These are phyloP conservation scores for Mesocricetus auratus DNA, from an alignment of 2,113 vertebrate species.

Conservation along the genomic window DNA sequence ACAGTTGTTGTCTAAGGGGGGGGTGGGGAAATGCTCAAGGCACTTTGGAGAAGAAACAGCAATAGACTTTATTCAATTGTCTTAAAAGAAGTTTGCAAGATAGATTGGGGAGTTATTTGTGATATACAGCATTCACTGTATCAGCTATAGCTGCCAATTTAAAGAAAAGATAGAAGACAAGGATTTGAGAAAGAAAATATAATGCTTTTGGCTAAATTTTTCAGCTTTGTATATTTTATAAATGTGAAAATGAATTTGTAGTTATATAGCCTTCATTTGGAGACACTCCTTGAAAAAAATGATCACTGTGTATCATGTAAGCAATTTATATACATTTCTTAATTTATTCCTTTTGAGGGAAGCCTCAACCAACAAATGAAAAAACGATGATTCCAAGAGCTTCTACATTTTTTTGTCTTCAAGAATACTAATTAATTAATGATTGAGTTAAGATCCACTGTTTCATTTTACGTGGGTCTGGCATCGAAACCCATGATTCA, in stretches of 20 bases:
- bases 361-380: neutral
- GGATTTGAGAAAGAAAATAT: conserved; percentile 19
- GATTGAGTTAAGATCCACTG: neutral
- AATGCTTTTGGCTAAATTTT: neutral
- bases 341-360: neutral
- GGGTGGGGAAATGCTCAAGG: neutral
- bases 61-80: conserved; percentile 6
- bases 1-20: neutral
- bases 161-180: conserved; percentile 24
- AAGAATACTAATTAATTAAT: neutral
- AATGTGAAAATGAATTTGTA: neutral
- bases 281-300: neutral
- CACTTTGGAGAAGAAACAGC: neutral
- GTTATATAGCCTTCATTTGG: neutral
- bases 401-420: neutral
- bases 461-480: neutral
- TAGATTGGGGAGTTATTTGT: neutral
- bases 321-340: neutral
- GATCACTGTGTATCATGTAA: neutral
- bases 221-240: neutral
- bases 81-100: neutral
- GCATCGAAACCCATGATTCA: neutral
- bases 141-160: neutral
- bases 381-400: neutral
- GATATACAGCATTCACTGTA: neutral